These are phyloP conservation scores for Phaetusa simplex DNA, from an alignment of 2,113 vertebrate genomes.

Conservation along the genomic window DNA sequence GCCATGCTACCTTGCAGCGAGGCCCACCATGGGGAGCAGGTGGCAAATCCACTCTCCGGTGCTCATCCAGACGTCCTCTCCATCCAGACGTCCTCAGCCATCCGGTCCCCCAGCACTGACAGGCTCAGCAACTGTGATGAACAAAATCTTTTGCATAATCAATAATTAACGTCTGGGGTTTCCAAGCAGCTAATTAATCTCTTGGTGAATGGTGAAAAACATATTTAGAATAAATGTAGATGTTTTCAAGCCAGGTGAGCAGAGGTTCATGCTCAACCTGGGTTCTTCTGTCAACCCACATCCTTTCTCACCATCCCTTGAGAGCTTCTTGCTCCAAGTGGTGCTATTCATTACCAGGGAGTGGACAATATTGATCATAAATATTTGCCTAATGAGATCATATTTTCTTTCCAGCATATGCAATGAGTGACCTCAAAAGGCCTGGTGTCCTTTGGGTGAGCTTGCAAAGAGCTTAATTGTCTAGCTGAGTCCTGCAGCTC, in stretches of 20 bases:
- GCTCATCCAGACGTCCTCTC: neutral
- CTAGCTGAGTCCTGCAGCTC: neutral
- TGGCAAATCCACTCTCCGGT: neutral
- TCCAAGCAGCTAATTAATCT: constrained; percentile 62
- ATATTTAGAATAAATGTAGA: neutral
- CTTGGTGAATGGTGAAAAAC: neutral
- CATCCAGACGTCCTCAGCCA: neutral
- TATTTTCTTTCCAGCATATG: constrained; percentile 12
- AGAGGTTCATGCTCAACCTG: neutral
- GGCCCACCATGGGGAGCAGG: neutral
- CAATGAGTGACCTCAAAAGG: constrained; percentile 4
- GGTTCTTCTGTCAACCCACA: neutral
- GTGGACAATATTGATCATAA: constrained; percentile 45
- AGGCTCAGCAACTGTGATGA: constrained; percentile 46
- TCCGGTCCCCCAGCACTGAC: neutral
- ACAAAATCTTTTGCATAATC: constrained; percentile 55
- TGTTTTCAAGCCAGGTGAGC: constrained; percentile 29
- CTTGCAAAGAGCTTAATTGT: neutral
- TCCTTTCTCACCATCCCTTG: neutral
- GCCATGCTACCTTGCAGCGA: accelerated
- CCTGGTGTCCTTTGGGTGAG: constrained; percentile 14
- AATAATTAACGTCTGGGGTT: constrained; percentile 47
- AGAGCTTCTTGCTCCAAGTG: neutral
- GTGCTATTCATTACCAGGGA: neutral
- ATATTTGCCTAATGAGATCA: constrained; percentile 49